A percentile compares a stretch with the other conserved stretches of the same genome.
These are phyloP conservation scores for Cantharis rufa DNA, from an alignment of 2,888 invertebrate genomes.

Conservation along the genomic window DNA sequence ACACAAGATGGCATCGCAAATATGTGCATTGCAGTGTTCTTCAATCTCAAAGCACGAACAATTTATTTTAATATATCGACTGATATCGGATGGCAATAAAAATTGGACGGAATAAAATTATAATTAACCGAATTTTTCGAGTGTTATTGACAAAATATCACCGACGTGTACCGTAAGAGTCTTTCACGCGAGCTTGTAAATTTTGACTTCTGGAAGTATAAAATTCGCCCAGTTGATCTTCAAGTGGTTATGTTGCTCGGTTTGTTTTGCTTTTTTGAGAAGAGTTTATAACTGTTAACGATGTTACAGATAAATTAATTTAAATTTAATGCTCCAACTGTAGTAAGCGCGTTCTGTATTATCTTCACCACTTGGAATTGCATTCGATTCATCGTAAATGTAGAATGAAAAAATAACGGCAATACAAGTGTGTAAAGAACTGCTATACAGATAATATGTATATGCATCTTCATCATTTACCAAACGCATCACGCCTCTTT, in stretches of 20 bases:
- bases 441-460: background rate
- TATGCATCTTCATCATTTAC: slow-evolving; percentile 5
- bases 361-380: background rate
- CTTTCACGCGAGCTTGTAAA: no score
- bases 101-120: background rate
- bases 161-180: background rate
- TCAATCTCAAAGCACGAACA: background rate
- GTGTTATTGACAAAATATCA: background rate
- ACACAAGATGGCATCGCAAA: slow-evolving; percentile 11
- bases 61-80: background rate
- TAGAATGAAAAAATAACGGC: slow-evolving; percentile 5
- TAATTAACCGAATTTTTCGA: background rate
- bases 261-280: background rate
- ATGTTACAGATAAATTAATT: background rate
- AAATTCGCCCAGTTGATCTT: background rate
- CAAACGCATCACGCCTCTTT: slow-evolving; percentile 4
- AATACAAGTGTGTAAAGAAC: background rate
- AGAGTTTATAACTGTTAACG: background rate
- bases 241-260: background rate
- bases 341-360: background rate
- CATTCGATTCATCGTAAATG: background rate
- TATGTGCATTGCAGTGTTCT: background rate
- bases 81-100: background rate
- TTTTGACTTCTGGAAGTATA: background rate
- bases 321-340: background rate